Conservation (phyloP, 2,888 invertebrate species). For the Chironomus tentans region DNA sequence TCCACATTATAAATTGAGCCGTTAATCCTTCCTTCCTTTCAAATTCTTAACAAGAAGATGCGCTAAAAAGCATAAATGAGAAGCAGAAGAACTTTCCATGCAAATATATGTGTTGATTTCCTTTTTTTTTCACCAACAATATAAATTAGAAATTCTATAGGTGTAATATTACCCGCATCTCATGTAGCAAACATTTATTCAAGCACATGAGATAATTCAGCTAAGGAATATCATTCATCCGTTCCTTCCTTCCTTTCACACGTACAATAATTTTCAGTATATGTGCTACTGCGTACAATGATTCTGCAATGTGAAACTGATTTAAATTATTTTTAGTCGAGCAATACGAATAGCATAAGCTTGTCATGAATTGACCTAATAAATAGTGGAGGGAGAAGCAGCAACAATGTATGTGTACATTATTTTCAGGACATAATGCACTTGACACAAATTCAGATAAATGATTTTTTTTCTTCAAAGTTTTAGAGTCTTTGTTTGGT, state of each 20-base stretch:
- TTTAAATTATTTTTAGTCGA: background rate
- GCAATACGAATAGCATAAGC: background rate
- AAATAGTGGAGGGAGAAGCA: background rate
- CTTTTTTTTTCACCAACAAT: background rate
- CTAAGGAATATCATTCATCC: background rate
- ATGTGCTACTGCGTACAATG: background rate
- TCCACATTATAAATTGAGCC: no score
- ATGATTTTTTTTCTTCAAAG: background rate
- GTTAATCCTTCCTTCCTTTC: no score
- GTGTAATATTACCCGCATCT: conserved; percentile 1
- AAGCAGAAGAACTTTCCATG: background rate
- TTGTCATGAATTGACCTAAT: background rate
- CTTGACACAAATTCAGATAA: background rate
- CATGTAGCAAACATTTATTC: conserved; percentile 11
- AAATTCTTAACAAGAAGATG: no score
- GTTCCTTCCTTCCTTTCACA: background rate
- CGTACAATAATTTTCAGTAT: background rate
- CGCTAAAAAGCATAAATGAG: no score
- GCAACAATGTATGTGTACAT: background rate
- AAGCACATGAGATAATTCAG: background rate
- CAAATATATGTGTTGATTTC: background rate
- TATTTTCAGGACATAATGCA: background rate
- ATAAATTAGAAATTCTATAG: conserved; percentile 15
- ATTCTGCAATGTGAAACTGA: background rate
- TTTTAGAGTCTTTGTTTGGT: no score